Evolutionary conservation across 2,113 vertebrate species (phyloP).

Genomic region (Aix galericulata): DNA sequence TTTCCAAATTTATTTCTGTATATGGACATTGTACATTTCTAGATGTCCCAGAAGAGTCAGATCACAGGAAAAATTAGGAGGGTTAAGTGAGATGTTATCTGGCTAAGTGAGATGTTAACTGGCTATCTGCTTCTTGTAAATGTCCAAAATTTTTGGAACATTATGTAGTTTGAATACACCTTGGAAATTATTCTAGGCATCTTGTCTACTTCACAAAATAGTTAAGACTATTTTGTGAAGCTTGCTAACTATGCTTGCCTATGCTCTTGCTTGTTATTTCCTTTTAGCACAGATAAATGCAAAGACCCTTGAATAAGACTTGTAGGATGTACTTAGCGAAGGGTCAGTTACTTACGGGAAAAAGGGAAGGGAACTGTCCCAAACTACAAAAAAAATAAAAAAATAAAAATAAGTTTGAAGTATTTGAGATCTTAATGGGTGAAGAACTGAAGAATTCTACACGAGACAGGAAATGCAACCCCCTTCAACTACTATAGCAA

Average conservation of each 20-base stretch:
- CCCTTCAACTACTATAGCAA: neutral
- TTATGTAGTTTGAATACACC: neutral
- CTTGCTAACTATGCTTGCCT: neutral
- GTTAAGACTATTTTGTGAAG: neutral
- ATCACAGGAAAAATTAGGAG: neutral
- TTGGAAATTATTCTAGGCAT: neutral
- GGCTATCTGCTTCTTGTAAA: neutral
- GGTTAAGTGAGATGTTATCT: neutral
- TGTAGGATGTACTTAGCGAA: neutral
- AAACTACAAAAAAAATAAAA: neutral
- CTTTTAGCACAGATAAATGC: neutral
- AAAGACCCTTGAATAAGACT: neutral
- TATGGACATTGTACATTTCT: neutral
- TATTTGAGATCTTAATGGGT: neutral
- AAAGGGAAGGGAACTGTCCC: neutral
- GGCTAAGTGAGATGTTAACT: neutral
- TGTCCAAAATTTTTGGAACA: accelerated
- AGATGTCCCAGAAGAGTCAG: neutral
- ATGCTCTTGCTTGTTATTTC: neutral
- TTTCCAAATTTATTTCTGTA: neutral
- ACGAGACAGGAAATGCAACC: neutral
- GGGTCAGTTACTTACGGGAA: neutral
- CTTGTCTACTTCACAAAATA: neutral
- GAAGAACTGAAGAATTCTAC: neutral
- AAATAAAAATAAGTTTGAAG: neutral